phyloP scores from a whole-genome alignment of 2,797 vertebrate genomes.

The Myotis findleyi region DNA sequence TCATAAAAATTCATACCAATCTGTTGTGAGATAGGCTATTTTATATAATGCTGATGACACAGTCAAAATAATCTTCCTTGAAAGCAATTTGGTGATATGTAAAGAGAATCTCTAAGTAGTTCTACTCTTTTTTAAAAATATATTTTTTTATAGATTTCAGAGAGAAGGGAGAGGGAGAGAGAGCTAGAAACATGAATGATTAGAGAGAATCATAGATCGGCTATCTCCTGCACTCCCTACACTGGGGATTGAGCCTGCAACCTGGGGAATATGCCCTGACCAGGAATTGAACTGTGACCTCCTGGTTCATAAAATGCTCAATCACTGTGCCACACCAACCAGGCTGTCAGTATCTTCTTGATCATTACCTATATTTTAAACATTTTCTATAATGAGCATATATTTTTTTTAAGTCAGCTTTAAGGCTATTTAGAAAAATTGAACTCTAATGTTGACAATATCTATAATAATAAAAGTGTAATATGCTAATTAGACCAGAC shows the following conservation, averaged over 20 bases:
- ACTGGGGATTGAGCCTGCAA: no score
- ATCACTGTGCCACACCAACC: no score
- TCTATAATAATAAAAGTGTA: background rate
- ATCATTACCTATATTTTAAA: background rate
- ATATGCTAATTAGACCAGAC: no score
- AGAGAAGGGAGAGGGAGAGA: background rate
- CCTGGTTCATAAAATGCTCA: no score
- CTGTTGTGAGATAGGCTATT: background rate
- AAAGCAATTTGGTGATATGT: background rate
- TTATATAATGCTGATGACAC: background rate
- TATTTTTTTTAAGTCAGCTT: conserved; percentile 5
- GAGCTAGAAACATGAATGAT: background rate
- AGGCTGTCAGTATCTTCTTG: background rate
- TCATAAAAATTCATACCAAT: background rate
- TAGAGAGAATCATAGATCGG: no score
- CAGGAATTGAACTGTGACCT: no score
- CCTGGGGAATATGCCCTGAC: no score
- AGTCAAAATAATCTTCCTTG: conserved; percentile 1
- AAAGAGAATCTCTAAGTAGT: background rate
- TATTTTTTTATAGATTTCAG: no score
- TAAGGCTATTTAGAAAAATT: conserved; percentile 12
- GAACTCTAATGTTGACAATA: background rate
- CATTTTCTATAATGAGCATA: background rate
- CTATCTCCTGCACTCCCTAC: no score
- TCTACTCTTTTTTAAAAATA: background rate